These are phyloP conservation scores for Climacteris rufus DNA, from an alignment of 2,113 vertebrate species.

Conservation along the genomic window DNA sequence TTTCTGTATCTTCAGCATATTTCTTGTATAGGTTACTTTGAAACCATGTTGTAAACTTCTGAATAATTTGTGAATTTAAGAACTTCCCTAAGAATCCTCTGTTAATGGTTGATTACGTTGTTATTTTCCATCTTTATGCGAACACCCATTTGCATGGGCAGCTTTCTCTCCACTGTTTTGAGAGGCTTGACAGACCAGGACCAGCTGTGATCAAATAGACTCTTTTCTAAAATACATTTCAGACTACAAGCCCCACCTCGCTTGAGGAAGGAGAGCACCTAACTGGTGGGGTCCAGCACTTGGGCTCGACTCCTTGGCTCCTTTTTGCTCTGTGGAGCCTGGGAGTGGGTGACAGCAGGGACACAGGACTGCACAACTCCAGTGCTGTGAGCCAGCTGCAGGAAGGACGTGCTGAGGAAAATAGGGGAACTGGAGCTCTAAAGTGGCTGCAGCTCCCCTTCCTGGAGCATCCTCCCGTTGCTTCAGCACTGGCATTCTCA, in stretches of 20 bases:
- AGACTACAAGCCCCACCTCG: accelerated
- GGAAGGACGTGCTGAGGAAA: accelerated
- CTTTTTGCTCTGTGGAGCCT: neutral
- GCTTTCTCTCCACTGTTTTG: neutral
- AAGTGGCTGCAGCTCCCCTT: neutral
- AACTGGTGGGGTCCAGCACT: neutral
- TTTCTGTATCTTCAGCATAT: neutral
- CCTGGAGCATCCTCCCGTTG: neutral
- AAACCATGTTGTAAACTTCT: neutral
- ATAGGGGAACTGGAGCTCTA: accelerated
- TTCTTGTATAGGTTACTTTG: neutral
- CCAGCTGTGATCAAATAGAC: neutral
- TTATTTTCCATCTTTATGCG: neutral
- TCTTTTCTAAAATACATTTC: neutral
- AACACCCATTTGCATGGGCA: accelerated
- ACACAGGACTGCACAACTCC: neutral
- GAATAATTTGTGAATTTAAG: neutral
- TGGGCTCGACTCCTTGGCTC: neutral
- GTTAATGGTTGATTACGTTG: neutral
- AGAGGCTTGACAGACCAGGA: neutral
- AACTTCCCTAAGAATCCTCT: neutral
- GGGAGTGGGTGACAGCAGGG: neutral
- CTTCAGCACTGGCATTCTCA: neutral
- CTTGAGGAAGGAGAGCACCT: accelerated
- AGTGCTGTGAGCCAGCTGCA: neutral